Percentiles rank a stretch among this genome's conserved stretches.
Evolutionary conservation across 2,797 vertebrate species (phyloP).

Genomic region (Microcaecilia unicolor): DNA sequence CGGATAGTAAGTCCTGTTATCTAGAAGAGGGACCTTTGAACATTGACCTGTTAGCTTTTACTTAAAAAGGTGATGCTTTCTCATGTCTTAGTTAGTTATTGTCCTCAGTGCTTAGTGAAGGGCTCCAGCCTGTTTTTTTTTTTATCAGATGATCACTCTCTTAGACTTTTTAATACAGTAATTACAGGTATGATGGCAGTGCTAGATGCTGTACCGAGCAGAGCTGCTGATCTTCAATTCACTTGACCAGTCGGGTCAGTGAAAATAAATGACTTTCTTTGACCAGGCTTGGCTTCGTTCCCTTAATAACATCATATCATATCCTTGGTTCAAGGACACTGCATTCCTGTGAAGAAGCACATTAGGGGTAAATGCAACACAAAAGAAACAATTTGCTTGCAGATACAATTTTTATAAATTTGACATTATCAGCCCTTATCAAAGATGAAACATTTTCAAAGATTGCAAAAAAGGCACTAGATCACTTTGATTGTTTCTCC

Average conservation of each 20-base stretch:
- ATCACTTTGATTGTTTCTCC: not conserved
- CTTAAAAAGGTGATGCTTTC: not conserved
- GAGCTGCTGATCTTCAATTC: slow-evolving; percentile 70
- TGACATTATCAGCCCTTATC: not conserved
- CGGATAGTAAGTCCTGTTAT: too few species aligned
- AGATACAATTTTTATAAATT: slow-evolving; percentile 5
- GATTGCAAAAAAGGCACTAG: slow-evolving; percentile 7
- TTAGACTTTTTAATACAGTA: slow-evolving; percentile 65
- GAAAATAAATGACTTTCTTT: slow-evolving; percentile 76
- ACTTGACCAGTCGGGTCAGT: slow-evolving; percentile 68
- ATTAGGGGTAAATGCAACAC: slow-evolving; percentile 32
- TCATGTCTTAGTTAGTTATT: slow-evolving; percentile 42
- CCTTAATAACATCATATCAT: slow-evolving; percentile 54
- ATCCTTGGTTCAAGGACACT: slow-evolving; percentile 40
- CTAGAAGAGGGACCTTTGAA: too few species aligned
- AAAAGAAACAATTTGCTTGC: slow-evolving; percentile 15
- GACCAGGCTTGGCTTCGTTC: slow-evolving; percentile 54
- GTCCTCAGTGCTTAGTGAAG: slow-evolving; percentile 51
- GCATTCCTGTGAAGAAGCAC: slow-evolving; percentile 15
- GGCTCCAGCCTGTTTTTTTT: slow-evolving; percentile 56
- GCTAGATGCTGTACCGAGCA: slow-evolving; percentile 53
- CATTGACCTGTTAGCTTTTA: too few species aligned
- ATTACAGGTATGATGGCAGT: slow-evolving; percentile 57
- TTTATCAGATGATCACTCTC: slow-evolving; percentile 51
- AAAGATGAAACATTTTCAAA: slow-evolving; percentile 10